Evolutionary conservation across 2,797 vertebrate genomes (phyloP).

Genomic region (Halcyon smyrnensis): DNA sequence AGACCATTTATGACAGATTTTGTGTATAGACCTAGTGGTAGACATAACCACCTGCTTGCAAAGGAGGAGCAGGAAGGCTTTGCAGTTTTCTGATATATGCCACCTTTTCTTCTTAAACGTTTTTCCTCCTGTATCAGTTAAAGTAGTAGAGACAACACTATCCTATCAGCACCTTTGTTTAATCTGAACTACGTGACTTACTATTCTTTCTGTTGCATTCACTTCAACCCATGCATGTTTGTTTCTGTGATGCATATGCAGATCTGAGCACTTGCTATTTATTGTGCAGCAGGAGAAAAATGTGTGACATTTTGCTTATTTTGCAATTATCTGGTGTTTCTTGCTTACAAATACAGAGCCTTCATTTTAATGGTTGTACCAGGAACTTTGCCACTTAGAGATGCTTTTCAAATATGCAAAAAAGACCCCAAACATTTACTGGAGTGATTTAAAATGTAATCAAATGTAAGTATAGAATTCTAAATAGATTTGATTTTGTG

Average conservation of each 20-base stretch:
- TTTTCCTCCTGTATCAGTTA: slow-evolving; percentile 7
- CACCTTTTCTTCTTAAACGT: neutral
- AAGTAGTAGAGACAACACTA: neutral
- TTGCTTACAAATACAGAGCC: neutral
- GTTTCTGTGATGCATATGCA: neutral
- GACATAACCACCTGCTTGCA: neutral
- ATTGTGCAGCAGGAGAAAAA: slow-evolving; percentile 29
- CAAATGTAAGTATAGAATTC: neutral
- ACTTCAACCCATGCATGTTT: neutral
- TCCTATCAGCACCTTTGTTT: slow-evolving; percentile 43
- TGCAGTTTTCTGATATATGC: neutral
- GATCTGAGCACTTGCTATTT: slow-evolving; percentile 12
- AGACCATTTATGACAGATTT: neutral
- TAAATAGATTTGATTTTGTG: neutral
- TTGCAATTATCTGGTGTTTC: neutral
- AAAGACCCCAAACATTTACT: neutral
- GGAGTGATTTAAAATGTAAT: neutral
- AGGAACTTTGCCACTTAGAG: neutral
- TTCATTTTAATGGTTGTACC: neutral
- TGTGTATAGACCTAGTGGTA: neutral
- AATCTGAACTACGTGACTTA: slow-evolving; percentile 37
- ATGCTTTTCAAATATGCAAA: neutral
- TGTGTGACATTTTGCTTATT: slow-evolving; percentile 31
- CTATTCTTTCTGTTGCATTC: neutral
- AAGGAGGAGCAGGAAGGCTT: neutral